These are phyloP conservation scores for Nematolebias whitei DNA, from an alignment of 2,113 vertebrate species.

Conservation along the genomic window DNA sequence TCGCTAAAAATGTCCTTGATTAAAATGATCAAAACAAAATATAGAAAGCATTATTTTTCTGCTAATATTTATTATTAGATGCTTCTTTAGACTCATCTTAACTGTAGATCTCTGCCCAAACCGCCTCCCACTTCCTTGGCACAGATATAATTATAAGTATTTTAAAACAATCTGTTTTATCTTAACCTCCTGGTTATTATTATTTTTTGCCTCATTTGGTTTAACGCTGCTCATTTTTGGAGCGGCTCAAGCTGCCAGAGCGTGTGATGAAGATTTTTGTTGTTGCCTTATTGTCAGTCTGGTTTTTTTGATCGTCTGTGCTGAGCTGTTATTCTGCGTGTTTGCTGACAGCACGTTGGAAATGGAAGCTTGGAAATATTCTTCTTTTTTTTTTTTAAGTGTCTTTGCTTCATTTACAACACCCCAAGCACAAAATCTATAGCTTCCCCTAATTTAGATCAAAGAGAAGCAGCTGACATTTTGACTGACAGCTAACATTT, in stretches of 20 bases:
- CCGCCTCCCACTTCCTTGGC: constrained; percentile 32
- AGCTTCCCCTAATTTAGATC: constrained; percentile 5
- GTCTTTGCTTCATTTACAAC: constrained; percentile 26
- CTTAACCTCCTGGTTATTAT: neutral
- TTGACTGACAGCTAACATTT: constrained; percentile 21
- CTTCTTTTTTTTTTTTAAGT: constrained; percentile 28
- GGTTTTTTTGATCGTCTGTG: constrained; percentile 29
- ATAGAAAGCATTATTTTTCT: too few species aligned
- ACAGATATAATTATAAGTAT: constrained; percentile 12
- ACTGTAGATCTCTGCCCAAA: constrained; percentile 20
- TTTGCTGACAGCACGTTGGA: constrained; percentile 43
- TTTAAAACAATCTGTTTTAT: constrained; percentile 33
- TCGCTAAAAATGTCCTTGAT: neutral
- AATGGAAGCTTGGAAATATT: constrained; percentile 38
- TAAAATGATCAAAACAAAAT: neutral
- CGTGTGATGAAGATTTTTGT: constrained; percentile 8
- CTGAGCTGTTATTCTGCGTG: constrained; percentile 8
- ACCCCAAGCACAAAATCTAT: constrained; percentile 1
- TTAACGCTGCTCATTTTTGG: constrained; percentile 42
- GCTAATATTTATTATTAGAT: neutral
- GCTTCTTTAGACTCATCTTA: constrained; percentile 13
- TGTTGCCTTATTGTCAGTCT: constrained; percentile 28
- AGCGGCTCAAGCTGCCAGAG: constrained; percentile 26
- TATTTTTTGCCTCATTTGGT: neutral
- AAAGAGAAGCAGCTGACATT: constrained; percentile 12